Evolutionary conservation across 2,888 invertebrate genomes (phyloP).

Genomic region (Mechanitis mazaeus): DNA sequence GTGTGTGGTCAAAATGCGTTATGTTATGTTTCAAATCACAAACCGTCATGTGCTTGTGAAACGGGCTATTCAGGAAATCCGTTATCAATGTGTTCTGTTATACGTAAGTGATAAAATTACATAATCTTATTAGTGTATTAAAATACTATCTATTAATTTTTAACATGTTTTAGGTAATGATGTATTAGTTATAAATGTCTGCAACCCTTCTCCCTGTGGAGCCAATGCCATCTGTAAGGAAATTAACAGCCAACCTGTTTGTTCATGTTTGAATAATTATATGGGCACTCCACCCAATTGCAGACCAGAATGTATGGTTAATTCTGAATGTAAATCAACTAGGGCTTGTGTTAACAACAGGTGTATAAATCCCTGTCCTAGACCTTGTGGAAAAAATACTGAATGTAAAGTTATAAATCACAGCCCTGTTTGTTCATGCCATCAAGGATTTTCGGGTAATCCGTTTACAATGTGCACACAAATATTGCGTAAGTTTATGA

Average conservation of each 20-base stretch:
- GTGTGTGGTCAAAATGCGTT: slow-evolving; percentile 82
- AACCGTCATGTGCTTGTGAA: slow-evolving; percentile 79
- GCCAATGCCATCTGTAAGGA: slow-evolving; percentile 83
- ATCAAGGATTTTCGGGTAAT: slow-evolving; percentile 80
- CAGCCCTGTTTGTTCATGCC: slow-evolving; percentile 83
- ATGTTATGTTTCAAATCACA: slow-evolving; percentile 80
- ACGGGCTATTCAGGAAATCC: slow-evolving; percentile 82
- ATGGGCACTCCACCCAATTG: slow-evolving; percentile 80
- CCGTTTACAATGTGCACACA: slow-evolving; percentile 80
- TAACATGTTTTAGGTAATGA: slow-evolving; percentile 50
- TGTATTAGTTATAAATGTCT: slow-evolving; percentile 72
- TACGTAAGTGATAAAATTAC: slow-evolving; percentile 42
- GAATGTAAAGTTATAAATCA: slow-evolving; percentile 83
- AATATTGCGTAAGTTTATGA: slow-evolving; percentile 72
- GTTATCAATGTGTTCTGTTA: slow-evolving; percentile 67
- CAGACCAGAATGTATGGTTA: slow-evolving; percentile 80
- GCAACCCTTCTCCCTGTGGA: slow-evolving; percentile 85
- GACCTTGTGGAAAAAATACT: slow-evolving; percentile 81
- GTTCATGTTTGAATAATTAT: slow-evolving; percentile 82
- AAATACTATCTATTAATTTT: background rate
- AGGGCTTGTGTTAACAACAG: slow-evolving; percentile 82
- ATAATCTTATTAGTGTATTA: background rate
- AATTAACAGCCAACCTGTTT: slow-evolving; percentile 82
- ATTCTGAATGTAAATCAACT: slow-evolving; percentile 79
- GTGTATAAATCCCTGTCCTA: slow-evolving; percentile 82